A percentile compares a stretch with the other conserved stretches of the same genome.
These are phyloP conservation scores for Coleophora deauratella DNA, from an alignment of 2,888 invertebrate species.

Conservation along the genomic window DNA sequence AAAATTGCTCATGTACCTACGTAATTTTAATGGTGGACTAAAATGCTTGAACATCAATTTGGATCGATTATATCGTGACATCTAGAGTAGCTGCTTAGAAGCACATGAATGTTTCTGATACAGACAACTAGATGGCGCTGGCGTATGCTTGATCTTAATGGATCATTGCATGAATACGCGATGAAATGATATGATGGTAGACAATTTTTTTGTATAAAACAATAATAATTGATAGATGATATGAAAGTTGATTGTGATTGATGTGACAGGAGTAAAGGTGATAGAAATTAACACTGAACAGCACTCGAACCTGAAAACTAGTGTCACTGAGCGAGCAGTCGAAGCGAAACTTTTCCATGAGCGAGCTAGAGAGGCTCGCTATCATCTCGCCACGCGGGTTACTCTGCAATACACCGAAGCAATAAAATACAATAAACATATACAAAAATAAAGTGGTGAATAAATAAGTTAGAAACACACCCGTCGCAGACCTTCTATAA, in stretches of 20 bases:
- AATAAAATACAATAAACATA: conserved; percentile 17
- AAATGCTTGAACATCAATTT: too few species aligned
- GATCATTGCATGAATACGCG: too few species aligned
- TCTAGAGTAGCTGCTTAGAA: not conserved
- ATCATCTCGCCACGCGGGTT: conserved; percentile 87
- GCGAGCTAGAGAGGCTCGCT: conserved; percentile 86
- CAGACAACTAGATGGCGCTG: too few species aligned
- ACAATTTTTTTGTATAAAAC: not conserved
- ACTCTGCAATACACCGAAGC: conserved; percentile 74
- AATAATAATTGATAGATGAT: not conserved
- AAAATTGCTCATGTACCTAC: too few species aligned
- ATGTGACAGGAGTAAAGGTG: conserved; percentile 20
- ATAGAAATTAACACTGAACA: conserved; percentile 45
- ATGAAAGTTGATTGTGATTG: conserved; percentile 4
- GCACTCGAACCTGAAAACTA: conserved; percentile 81
- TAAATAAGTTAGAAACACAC: not conserved
- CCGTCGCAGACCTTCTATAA: too few species aligned
- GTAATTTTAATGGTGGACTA: too few species aligned
- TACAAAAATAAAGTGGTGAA: not conserved
- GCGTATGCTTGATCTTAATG: too few species aligned
- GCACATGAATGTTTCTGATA: too few species aligned
- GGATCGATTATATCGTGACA: not conserved
- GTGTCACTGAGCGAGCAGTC: conserved; percentile 83
- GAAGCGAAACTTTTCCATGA: conserved; percentile 86
- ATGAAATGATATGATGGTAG: too few species aligned